Percentiles rank a stretch among this genome's conserved stretches.
phyloP scores from a whole-genome alignment of 23 tunicate species.

The Diplosoma virens region DNA sequence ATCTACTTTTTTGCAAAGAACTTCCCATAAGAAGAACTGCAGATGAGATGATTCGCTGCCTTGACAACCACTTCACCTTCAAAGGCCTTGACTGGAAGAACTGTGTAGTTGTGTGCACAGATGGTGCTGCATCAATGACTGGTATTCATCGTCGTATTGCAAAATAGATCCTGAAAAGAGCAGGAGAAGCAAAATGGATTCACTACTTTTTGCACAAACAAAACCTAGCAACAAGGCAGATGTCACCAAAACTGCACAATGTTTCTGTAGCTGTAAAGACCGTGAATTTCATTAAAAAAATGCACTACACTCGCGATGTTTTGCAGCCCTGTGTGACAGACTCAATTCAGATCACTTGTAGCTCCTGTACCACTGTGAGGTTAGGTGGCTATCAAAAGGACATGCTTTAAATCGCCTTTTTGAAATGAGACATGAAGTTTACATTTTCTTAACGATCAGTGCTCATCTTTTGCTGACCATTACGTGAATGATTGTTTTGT shows the following conservation, averaged over 20 bases:
- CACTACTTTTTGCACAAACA: slow-evolving; percentile 49
- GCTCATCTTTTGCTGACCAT: slow-evolving; percentile 58
- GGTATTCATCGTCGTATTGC: slow-evolving; percentile 43
- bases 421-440: slow-evolving; percentile 48
- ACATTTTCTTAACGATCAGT: slow-evolving; percentile 33
- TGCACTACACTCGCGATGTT: slow-evolving; percentile 56
- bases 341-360: slow-evolving; percentile 48
- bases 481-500: slow-evolving; percentile 40
- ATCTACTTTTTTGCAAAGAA: slow-evolving; percentile 39
- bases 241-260: slow-evolving; percentile 57
- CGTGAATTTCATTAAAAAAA: slow-evolving; percentile 48
- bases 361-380: slow-evolving; percentile 53
- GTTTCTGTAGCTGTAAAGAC: slow-evolving; percentile 54
- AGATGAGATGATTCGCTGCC: slow-evolving; percentile 38
- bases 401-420: slow-evolving; percentile 50
- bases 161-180: slow-evolving; percentile 17
- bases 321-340: slow-evolving; percentile 41
- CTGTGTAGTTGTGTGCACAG: slow-evolving; percentile 49
- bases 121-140: slow-evolving; percentile 56
- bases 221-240: too few species aligned
- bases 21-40: slow-evolving; percentile 45
- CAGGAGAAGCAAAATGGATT: slow-evolving; percentile 33
- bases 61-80: slow-evolving; percentile 26
- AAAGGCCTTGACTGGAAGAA: slow-evolving; percentile 31
- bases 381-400: slow-evolving; percentile 56